phyloP scores from a whole-genome alignment of 2,888 invertebrate genomes.

The Chrysina gloriosa region DNA sequence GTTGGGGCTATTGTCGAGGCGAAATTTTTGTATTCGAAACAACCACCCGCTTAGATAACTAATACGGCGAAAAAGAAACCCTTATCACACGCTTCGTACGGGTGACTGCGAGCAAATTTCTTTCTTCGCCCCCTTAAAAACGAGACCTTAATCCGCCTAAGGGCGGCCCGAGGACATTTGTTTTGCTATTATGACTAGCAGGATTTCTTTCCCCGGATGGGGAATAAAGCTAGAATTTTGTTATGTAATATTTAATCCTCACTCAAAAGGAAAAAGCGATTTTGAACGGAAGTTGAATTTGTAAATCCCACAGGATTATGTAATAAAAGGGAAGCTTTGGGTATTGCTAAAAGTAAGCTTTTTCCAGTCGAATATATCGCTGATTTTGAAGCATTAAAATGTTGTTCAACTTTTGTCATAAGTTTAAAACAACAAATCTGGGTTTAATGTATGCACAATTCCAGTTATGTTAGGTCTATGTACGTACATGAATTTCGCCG shows the following conservation, averaged over 20 bases:
- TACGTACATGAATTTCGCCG: no score
- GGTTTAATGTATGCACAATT: no score
- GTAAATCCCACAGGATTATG: not conserved
- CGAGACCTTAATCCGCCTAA: constrained; percentile 4
- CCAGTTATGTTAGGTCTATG: no score
- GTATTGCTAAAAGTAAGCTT: not conserved
- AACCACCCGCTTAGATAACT: constrained; percentile 2
- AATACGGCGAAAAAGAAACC: constrained; percentile 19
- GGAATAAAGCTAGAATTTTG: no score
- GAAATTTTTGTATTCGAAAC: constrained; percentile 19
- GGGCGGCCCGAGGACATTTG: constrained; percentile 25
- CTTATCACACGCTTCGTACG: constrained; percentile 20
- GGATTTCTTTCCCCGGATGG: constrained; percentile 5
- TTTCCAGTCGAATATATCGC: no score
- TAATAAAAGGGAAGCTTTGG: no score
- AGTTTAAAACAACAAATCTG: no score
- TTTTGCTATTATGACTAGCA: constrained; percentile 22
- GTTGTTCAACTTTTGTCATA: no score
- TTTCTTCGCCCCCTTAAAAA: constrained; percentile 22
- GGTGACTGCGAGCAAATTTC: constrained; percentile 2
- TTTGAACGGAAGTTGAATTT: not conserved
- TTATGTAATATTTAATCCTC: not conserved
- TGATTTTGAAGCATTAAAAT: no score
- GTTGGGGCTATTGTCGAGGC: not conserved
- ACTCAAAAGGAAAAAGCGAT: no score